Base-by-base conservation (phyloP, 1,140 invertebrate species). In the Cydia pomonella region DNA sequence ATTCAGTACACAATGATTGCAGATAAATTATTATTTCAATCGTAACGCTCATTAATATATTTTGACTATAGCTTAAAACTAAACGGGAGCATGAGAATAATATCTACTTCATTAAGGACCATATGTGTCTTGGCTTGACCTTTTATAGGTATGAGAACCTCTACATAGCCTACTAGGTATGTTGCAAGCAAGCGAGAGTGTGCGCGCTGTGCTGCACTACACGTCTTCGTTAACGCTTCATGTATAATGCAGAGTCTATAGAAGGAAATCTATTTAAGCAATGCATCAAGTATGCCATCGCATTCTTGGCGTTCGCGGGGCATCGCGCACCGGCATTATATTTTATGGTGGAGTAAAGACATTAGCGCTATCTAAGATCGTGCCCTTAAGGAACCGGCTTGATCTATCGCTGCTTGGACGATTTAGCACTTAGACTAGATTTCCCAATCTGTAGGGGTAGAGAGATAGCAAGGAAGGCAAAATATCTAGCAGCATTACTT, bases 331-430 rank as follows among this genome's bases (percentile, higher is more conserved):
- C n/a, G 16, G 47, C 47, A 69, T 69, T 29, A 21, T 18, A 16
- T n/a, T 69, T 29, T 38, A 69, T 69, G 13, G 13, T 38, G 29
- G 64, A 69, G 64, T 69, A 69, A 69, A 69, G 64, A 69, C 64
- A 69, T 69, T 69, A 69, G 64, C 64, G 29, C 64, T 38, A 69
- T 69, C 64, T 69, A 18, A 69, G 64, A 69, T 69, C 64, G 64
- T 38, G 29, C 64, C 63, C 64, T 69, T 33, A 18, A 69, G 64
- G 27, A 10, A 69, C 27, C 64, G 27, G 64, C 64, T 69, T 69
- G 64, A 69, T 69, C 64, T 69, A 69, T 69, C 64, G 64, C 27
- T 33, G 27, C 27, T n/a, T 10, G 29, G 64, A 69, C 64, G 18
- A 69, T 69, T 69, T 69, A 69, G 64, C 64, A 41, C 64, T 69